A percentile compares a stretch with the other conserved stretches of the same genome.
Conservation (phyloP, 2,888 invertebrate species). For the Linyphia triangularis region DNA sequence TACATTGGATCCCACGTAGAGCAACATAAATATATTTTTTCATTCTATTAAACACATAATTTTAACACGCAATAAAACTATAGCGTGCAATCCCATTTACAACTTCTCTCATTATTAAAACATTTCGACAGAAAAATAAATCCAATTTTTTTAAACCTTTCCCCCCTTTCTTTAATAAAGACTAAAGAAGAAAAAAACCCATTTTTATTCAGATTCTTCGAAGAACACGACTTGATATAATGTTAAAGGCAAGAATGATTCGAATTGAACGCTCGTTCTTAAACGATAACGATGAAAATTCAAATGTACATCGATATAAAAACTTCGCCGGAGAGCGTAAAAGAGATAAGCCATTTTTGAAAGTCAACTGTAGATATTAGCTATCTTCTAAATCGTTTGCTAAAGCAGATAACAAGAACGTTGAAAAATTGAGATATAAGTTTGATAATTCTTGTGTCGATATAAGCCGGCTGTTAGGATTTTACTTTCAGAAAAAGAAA, state of each 20-base stretch:
- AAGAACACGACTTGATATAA: too few relatives aligned
- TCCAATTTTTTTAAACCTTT: too few relatives aligned
- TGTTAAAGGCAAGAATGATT: too few relatives aligned
- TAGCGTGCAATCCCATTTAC: too few relatives aligned
- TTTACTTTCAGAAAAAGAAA: neutral
- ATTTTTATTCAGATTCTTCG: too few relatives aligned
- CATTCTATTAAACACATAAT: too few relatives aligned
- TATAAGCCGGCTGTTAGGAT: neutral
- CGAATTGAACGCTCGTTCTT: conserved; percentile 24
- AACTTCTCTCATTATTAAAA: too few relatives aligned
- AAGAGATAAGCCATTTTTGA: conserved; percentile 30
- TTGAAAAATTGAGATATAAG: conserved; percentile 8
- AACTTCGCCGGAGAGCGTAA: neutral
- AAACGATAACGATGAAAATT: conserved; percentile 46
- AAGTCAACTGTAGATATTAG: conserved; percentile 42
- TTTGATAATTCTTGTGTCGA: neutral
- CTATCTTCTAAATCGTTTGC: conserved; percentile 7
- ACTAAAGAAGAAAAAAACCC: neutral
- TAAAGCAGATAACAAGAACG: conserved; percentile 1
- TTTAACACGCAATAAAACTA: too few relatives aligned
- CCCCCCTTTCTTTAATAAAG: too few relatives aligned
- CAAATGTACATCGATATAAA: conserved; percentile 51
- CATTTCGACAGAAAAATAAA: too few relatives aligned
- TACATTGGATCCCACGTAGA: too few relatives aligned
- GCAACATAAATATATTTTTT: too few relatives aligned